These are phyloP conservation scores for Drosophila lini DNA, from an alignment of 1,140 invertebrate genomes.

Conservation along the genomic window DNA sequence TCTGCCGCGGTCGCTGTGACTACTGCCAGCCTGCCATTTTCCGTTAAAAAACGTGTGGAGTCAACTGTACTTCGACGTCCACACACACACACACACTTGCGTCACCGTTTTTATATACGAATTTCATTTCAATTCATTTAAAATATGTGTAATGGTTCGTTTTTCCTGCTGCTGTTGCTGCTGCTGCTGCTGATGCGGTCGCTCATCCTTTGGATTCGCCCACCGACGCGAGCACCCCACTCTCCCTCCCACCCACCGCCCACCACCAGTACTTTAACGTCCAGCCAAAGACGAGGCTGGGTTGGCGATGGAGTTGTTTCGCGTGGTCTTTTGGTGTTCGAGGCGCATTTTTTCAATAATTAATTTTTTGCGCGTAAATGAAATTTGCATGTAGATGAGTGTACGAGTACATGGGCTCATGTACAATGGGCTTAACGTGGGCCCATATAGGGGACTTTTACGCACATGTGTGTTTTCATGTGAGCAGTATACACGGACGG, in stretches of 20 bases:
- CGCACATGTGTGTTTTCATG: slow-evolving; percentile 3
- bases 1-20: slow-evolving; percentile 22
- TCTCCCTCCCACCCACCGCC: neutral
- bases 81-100: slow-evolving; percentile 46
- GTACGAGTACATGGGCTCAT: slow-evolving; percentile 8
- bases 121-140: slow-evolving; percentile 83
- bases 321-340: slow-evolving; percentile 30
- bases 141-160: slow-evolving; percentile 75
- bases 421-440: slow-evolving; percentile 5
- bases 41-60: slow-evolving; percentile 73
- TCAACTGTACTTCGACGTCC: slow-evolving; percentile 76
- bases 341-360: slow-evolving; percentile 80
- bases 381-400: slow-evolving; percentile 76
- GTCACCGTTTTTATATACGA: slow-evolving; percentile 73
- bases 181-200: slow-evolving; percentile 17
- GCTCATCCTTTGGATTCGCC: slow-evolving; percentile 70
- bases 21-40: slow-evolving; percentile 58
- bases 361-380: slow-evolving; percentile 82
- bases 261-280: slow-evolving; percentile 12
- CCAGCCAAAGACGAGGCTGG: slow-evolving; percentile 1
- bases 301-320: slow-evolving; percentile 14
- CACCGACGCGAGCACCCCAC: slow-evolving; percentile 54
- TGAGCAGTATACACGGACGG: neutral
- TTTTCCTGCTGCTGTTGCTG: slow-evolving; percentile 21
- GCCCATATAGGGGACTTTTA: neutral